A percentile compares a stretch with the other conserved stretches of the same genome.
These are phyloP conservation scores for Cynopterus brachyotis DNA, from an alignment of 2,113 vertebrate genomes.

Conservation along the genomic window DNA sequence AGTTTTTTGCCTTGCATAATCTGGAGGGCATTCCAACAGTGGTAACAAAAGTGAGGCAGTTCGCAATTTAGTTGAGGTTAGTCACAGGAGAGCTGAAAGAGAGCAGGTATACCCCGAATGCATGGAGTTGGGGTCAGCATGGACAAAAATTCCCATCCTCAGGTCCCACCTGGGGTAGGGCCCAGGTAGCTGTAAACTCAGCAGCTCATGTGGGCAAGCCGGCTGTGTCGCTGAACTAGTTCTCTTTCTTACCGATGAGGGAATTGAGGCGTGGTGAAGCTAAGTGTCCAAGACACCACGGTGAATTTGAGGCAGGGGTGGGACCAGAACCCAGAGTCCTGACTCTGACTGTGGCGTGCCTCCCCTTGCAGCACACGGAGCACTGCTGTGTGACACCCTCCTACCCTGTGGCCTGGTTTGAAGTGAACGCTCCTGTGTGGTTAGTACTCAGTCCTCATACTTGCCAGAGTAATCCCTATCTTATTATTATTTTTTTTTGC, in stretches of 20 bases:
- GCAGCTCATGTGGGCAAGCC: background rate
- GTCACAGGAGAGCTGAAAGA: background rate
- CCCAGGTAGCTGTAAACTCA: background rate
- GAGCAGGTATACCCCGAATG: background rate
- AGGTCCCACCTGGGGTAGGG: background rate
- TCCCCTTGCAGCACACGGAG: background rate
- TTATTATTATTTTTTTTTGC: background rate
- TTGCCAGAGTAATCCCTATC: background rate
- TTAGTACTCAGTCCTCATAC: background rate
- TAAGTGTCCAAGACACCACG: background rate
- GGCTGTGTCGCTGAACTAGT: background rate
- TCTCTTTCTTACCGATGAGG: background rate
- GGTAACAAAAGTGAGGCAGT: background rate
- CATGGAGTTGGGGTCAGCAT: background rate
- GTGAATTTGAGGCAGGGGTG: background rate
- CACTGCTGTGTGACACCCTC: background rate
- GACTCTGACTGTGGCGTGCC: background rate
- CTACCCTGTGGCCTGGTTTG: background rate
- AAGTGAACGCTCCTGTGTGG: background rate
- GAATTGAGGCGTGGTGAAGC: background rate
- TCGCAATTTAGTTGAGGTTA: background rate
- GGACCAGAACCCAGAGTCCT: background rate
- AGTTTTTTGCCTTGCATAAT: background rate
- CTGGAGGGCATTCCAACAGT: background rate
- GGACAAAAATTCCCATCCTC: background rate